Conservation (phyloP, 2,888 invertebrate species). For the Maniola hyperantus region DNA sequence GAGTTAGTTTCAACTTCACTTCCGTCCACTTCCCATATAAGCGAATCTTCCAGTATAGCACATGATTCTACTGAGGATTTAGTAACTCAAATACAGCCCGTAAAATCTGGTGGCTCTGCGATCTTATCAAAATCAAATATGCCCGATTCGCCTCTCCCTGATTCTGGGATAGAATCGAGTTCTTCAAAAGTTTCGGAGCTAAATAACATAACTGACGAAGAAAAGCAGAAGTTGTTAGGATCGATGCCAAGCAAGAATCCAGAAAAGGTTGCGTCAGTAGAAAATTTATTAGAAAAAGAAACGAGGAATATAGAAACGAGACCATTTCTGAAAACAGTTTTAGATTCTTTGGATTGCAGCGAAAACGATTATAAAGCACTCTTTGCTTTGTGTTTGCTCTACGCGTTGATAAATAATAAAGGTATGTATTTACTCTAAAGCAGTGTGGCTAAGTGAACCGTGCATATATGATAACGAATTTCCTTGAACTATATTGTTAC, state of each 20-base stretch:
- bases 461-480: slow-evolving; percentile 12
- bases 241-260: slow-evolving; percentile 51
- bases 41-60: slow-evolving; percentile 74
- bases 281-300: slow-evolving; percentile 64
- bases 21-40: slow-evolving; percentile 79
- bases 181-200: slow-evolving; percentile 74
- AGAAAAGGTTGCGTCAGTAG: slow-evolving; percentile 54
- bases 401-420: slow-evolving; percentile 96
- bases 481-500: slow-evolving; percentile 16
- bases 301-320: slow-evolving; percentile 81
- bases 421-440: slow-evolving; percentile 80
- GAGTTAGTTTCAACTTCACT: slow-evolving; percentile 75
- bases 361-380: slow-evolving; percentile 98
- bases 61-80: slow-evolving; percentile 78
- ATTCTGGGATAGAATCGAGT: slow-evolving; percentile 70
- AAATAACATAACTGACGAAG: slow-evolving; percentile 95
- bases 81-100: slow-evolving; percentile 65
- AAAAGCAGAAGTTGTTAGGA: slow-evolving; percentile 87
- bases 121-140: slow-evolving; percentile 60
- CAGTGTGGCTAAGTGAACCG: background rate
- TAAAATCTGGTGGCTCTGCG: slow-evolving; percentile 37
- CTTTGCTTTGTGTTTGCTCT: slow-evolving; percentile 94
- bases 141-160: slow-evolving; percentile 77
- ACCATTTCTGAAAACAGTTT: slow-evolving; percentile 94
- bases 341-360: slow-evolving; percentile 92